Conservation (phyloP, 2,113 vertebrate species). For the Mirza zaza region DNA sequence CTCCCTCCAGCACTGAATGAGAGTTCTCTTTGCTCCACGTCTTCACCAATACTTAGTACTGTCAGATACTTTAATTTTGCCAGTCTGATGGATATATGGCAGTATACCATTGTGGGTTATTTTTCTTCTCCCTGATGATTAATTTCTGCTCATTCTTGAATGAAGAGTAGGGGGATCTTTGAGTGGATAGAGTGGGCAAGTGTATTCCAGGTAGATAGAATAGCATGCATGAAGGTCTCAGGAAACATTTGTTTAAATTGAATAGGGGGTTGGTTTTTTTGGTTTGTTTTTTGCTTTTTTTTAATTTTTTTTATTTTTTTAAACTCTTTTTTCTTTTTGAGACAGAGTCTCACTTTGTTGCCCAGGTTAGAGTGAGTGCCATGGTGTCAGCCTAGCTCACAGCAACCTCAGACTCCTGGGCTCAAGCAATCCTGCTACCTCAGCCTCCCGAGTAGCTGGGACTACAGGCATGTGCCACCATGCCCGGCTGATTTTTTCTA, state of each 20-base stretch:
- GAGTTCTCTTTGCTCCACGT: neutral
- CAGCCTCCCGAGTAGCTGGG: no score
- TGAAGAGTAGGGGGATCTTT: neutral
- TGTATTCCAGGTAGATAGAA: neutral
- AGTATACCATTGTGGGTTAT: neutral
- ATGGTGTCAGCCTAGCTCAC: no score
- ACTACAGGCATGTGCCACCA: no score
- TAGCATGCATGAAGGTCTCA: neutral
- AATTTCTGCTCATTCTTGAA: neutral
- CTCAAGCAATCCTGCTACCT: no score
- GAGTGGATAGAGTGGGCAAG: neutral
- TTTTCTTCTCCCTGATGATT: neutral
- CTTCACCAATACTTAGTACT: neutral
- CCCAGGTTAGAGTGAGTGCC: no score
- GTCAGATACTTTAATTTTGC: neutral
- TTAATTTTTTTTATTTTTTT: no score
- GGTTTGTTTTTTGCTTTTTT: neutral
- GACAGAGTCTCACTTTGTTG: no score
- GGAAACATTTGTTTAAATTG: conserved; percentile 4
- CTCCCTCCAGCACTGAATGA: neutral
- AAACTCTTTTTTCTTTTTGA: no score
- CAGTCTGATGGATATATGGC: neutral
- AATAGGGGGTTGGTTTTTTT: neutral
- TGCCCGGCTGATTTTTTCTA: no score
- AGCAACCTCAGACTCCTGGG: no score